A percentile compares a stretch with the other conserved stretches of the same genome.
Conservation (phyloP, 2,113 vertebrate species). For the Misgurnus mizolepis region DNA sequence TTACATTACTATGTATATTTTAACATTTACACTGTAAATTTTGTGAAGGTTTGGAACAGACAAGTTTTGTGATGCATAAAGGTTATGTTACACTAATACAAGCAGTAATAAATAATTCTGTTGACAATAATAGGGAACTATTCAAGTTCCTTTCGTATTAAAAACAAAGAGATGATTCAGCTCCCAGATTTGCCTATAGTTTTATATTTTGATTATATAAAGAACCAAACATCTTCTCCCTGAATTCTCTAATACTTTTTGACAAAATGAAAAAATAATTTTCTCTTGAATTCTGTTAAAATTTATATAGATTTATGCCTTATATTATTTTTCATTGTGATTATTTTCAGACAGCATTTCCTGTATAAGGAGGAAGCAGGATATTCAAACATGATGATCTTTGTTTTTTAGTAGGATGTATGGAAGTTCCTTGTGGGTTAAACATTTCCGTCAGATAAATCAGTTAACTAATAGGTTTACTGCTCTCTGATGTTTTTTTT, state of each 20-base stretch:
- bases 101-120: no score
- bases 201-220: no score
- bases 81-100: no score
- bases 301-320: neutral
- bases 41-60: neutral
- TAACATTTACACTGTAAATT: neutral
- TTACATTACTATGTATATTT: neutral
- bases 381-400: neutral
- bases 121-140: no score
- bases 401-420: neutral
- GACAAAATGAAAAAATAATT: neutral
- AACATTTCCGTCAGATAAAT: neutral
- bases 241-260: no score
- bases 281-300: no score
- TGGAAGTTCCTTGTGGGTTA: neutral
- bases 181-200: no score
- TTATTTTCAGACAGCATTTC: neutral
- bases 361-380: neutral
- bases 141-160: no score
- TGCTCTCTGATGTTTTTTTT: constrained; percentile 9
- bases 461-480: neutral
- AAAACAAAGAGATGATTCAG: no score
- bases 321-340: neutral
- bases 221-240: no score
- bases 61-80: no score